A percentile compares a stretch with the other conserved stretches of the same genome.
Conservation (phyloP, 1,140 invertebrate genomes). For the Heliconius hewitsoni region DNA sequence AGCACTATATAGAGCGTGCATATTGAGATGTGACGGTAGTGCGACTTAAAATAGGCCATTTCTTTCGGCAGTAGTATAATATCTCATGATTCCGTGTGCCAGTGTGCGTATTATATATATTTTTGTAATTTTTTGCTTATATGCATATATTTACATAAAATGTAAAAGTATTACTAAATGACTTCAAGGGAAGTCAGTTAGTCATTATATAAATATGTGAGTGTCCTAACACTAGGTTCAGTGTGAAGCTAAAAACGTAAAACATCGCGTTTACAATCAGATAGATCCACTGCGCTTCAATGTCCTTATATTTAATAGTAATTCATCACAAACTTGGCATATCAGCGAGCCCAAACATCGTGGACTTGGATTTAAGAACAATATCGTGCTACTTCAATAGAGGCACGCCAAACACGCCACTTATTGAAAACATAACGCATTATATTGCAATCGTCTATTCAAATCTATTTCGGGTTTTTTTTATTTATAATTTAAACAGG, state of each 20-base stretch:
- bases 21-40: slow-evolving; percentile 7
- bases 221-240: neutral
- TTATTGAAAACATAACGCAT: slow-evolving; percentile 32
- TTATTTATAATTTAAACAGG: neutral
- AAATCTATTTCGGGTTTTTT: neutral
- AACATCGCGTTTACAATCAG: no score
- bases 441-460: neutral
- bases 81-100: neutral
- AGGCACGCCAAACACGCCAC: slow-evolving; percentile 49
- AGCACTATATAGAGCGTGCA: neutral
- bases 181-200: no score
- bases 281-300: no score
- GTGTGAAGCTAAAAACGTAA: no score
- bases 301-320: neutral
- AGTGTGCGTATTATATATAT: no score
- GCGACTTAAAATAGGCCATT: slow-evolving; percentile 1
- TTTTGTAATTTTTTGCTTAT: no score
- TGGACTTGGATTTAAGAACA: slow-evolving; percentile 39
- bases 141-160: no score
- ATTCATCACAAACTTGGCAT: slow-evolving; percentile 23
- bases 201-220: no score
- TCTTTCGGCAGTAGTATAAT: neutral
- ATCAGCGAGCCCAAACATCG: slow-evolving; percentile 31
- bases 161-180: no score
- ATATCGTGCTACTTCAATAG: slow-evolving; percentile 54